These are phyloP conservation scores for Pterocles gutturalis DNA, from an alignment of 2,113 vertebrate species.

Conservation along the genomic window DNA sequence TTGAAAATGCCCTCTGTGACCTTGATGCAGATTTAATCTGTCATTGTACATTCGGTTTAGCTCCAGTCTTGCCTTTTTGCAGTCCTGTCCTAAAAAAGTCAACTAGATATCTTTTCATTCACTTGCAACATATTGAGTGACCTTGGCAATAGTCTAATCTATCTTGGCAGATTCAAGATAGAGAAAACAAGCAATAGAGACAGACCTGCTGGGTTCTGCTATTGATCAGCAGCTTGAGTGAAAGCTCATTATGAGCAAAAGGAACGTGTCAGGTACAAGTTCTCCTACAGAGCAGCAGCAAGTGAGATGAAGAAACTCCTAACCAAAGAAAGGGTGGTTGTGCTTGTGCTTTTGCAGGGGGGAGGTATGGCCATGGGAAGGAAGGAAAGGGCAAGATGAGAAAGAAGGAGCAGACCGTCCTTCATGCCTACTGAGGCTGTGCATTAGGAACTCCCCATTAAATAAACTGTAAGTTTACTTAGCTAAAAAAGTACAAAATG, in stretches of 20 bases:
- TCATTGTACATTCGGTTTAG: not conserved
- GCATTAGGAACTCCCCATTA: not conserved
- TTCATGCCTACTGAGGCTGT: not conserved
- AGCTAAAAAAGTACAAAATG: not conserved
- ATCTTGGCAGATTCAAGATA: slow-evolving; percentile 80
- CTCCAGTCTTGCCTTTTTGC: slow-evolving; percentile 29
- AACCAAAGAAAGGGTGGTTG: not conserved
- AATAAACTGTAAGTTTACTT: not conserved
- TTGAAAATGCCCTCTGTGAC: slow-evolving; percentile 26
- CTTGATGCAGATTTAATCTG: slow-evolving; percentile 66
- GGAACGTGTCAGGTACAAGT: slow-evolving; percentile 41
- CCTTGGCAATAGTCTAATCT: slow-evolving; percentile 80
- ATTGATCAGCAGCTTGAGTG: slow-evolving; percentile 80
- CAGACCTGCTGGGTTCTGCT: slow-evolving; percentile 77
- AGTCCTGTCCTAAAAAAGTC: slow-evolving; percentile 60
- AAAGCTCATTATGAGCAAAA: slow-evolving; percentile 77
- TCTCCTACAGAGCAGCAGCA: slow-evolving; percentile 39
- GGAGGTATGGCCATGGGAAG: not conserved
- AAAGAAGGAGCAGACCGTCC: not conserved
- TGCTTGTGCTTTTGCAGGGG: not conserved
- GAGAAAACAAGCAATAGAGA: slow-evolving; percentile 80
- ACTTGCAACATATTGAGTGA: slow-evolving; percentile 68
- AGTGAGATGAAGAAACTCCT: not conserved
- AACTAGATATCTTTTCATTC: slow-evolving; percentile 64
- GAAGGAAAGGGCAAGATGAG: not conserved